Base-by-base conservation (phyloP, 2,888 invertebrate genomes). In the Drosophila formosana region DNA sequence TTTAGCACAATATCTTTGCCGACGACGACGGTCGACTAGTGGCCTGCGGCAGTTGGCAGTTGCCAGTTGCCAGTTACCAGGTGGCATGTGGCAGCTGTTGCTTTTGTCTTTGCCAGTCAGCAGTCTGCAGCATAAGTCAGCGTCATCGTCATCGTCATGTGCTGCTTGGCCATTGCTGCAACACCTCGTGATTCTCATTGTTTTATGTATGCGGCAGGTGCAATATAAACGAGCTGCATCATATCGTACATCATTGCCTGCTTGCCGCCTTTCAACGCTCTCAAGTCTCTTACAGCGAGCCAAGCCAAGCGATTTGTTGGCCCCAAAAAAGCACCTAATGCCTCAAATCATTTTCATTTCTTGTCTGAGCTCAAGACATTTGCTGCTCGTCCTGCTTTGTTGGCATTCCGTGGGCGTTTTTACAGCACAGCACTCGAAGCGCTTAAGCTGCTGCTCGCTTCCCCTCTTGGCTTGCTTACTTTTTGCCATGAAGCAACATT, bases 261-360 rank as follows among this genome's bases (percentile, higher is more conserved):
- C 80, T 80, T 82, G 69, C 66, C 68, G 72, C 75, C 75, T 75
- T 78, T 80, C 78, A 80, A 61, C 87, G 82, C 67, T n/a, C 37
- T 66, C 63, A 81, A 88, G 88, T 87, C 87, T 87, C 79, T 73
- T n/a, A 25, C 2, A 26, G 13, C 26, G 30, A 63, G 55, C 72
- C 23, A 30, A 63, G 55, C 72, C 23, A 77, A 72, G 75, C 71
- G 73, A 84, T 84, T 78, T 81, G 68, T 67, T 62, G 66, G 57
- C 70, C 49, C 70, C 49, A 85, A 71, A 74, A 51, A 52, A 63
- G 32, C 18, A 53, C 53, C 82, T 82, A 85, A 88, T 88, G 85
- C 77, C 72, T 74, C 79, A 85, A 87, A 87, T 87, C 88, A 87
- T 89, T 88, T 82, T 88, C 79, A 81, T 89, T 84, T 79, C 80